phyloP scores from a whole-genome alignment of 1,140 invertebrate species.

The Scaptomyza graminum region DNA sequence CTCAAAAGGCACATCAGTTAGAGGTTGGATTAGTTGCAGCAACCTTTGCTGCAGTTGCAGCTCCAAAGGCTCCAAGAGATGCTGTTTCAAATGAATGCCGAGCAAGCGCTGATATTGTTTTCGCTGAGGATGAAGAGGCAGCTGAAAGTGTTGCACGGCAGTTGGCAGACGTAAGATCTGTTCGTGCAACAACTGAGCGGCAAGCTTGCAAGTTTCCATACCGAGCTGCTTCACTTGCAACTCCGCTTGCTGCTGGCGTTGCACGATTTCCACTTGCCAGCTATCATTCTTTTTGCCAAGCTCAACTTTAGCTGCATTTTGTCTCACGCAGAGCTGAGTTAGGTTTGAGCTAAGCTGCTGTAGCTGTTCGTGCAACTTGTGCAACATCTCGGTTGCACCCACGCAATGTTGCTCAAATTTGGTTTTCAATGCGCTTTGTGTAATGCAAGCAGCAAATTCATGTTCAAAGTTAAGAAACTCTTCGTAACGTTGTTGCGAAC shows the following conservation, averaged over 20 bases:
- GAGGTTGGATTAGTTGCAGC: constrained; percentile 83
- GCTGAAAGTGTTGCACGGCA: constrained; percentile 94
- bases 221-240: constrained; percentile 96
- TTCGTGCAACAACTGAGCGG: constrained; percentile 95
- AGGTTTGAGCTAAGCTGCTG: constrained; percentile 89
- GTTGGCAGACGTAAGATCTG: constrained; percentile 95
- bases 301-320: neutral
- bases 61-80: constrained; percentile 93
- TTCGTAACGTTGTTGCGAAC: constrained; percentile 95
- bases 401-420: constrained; percentile 99
- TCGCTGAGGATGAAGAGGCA: constrained; percentile 94
- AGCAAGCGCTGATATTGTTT: constrained; percentile 97
- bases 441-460: constrained; percentile 99
- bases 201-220: constrained; percentile 94
- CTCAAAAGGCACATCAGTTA: constrained; percentile 92
- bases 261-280: constrained; percentile 91
- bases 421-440: constrained; percentile 97
- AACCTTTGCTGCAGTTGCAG: constrained; percentile 93
- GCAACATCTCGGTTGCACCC: constrained; percentile 93
- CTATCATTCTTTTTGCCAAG: neutral
- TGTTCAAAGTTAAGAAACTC: constrained; percentile 99
- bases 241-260: constrained; percentile 94
- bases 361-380: constrained; percentile 88
- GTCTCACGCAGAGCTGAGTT: constrained; percentile 75
- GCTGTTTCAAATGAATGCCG: constrained; percentile 94